Base-by-base conservation (phyloP, 2,888 invertebrate genomes). In the Hypomecis punctinalis region DNA sequence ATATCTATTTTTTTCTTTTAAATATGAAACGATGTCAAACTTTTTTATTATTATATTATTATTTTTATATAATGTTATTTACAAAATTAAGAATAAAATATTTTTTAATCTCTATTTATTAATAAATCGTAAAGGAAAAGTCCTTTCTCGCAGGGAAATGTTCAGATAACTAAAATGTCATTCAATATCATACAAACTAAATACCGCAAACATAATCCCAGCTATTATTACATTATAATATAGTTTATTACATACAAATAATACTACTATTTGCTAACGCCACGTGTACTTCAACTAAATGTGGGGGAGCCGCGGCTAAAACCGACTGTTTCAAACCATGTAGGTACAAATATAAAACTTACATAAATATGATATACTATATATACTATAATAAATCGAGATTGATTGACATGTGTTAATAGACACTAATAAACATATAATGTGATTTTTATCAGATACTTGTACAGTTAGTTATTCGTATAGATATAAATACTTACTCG, bases 151-250 rank as follows among this genome's bases (percentile, higher is more conserved):
- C 11, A 13, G 55, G 49, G 47, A 45, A 43, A 47, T 40, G 4
- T 0, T 9, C 23, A 10, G 39, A 46, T 53, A 46, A 53, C 64
- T 61, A 11, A 57, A 54, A 6, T 36, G 37, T 46, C 2, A 39
- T 61, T 65, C 10, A 54, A 54, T 47, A 11, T 46, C 10, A n/a
- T 23, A 51, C 55, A 51, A 63, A 61, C 45, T 61, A 67, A 68
- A 61, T 65, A 65, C 33, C 52, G 67, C 37, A 33, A 36, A 49
- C 37, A 11, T 63, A 69, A 69, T 71, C 63, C 58, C 48, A 62
- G 40, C 52, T 61, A 61, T 62, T 54, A 55, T 46, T 13, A 35
- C 35, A 35, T 13, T 3, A 10, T 23, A 11, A 51, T 39, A 45
- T 39, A 33, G 23, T 23, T 23, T 23, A 23, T 23, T 46, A 52